phyloP scores from a whole-genome alignment of 1,140 invertebrate genomes.

The Heliconius eleuchia region DNA sequence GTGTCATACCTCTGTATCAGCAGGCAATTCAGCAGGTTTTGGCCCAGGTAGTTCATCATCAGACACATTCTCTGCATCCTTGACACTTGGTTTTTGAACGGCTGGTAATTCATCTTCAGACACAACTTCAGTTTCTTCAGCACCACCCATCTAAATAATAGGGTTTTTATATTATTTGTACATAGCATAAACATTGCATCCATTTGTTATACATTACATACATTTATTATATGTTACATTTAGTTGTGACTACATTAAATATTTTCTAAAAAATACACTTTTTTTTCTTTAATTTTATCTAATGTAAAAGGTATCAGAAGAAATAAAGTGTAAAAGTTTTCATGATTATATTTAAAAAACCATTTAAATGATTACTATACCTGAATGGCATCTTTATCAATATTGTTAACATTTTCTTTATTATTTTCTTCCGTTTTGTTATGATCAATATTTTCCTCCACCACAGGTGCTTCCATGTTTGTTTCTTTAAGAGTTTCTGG shows the following conservation, averaged over 20 bases:
- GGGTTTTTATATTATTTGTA: neutral
- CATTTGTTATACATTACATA: neutral
- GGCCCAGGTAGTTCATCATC: constrained; percentile 88
- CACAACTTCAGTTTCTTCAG: constrained; percentile 89
- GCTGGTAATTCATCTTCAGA: constrained; percentile 90
- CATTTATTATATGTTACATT: too few relatives aligned
- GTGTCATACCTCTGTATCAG: constrained; percentile 86
- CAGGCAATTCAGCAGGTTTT: constrained; percentile 88
- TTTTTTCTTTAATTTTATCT: neutral
- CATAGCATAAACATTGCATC: neutral
- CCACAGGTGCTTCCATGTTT: neutral
- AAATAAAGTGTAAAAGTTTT: too few relatives aligned
- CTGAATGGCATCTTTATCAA: constrained; percentile 6
- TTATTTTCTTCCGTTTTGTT: neutral
- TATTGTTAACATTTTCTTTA: neutral
- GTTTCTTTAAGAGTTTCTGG: neutral
- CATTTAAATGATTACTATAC: constrained; percentile 2
- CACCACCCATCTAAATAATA: constrained; percentile 56
- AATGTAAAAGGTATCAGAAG: neutral
- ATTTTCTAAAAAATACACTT: too few relatives aligned
- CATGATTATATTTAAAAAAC: neutral
- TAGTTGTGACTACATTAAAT: too few relatives aligned
- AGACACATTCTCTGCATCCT: constrained; percentile 80
- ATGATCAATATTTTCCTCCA: neutral
- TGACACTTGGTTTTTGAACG: constrained; percentile 79